Evolutionary conservation across 1,140 invertebrate genomes (phyloP).

Genomic region (Heliothis subflexa): DNA sequence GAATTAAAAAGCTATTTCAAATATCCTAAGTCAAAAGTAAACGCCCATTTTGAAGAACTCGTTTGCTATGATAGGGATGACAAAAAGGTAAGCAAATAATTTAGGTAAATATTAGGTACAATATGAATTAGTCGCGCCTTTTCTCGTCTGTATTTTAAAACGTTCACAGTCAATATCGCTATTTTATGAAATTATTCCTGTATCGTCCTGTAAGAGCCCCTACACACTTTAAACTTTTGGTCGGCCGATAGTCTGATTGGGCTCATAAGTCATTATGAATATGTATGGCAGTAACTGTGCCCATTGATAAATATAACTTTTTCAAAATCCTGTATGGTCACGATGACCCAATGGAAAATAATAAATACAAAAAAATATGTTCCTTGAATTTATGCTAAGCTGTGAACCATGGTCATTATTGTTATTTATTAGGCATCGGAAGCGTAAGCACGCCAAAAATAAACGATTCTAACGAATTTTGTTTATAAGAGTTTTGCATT

Average conservation of each 20-base stretch:
- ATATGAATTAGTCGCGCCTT: too few species aligned
- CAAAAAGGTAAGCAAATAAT: conserved; percentile 65
- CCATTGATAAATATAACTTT: too few species aligned
- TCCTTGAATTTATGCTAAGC: neutral
- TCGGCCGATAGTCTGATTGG: too few species aligned
- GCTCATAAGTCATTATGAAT: too few species aligned
- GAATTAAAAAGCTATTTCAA: conserved; percentile 73
- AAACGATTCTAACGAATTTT: too few species aligned
- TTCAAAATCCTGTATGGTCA: neutral
- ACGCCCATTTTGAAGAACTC: conserved; percentile 77
- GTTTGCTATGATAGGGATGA: conserved; percentile 65
- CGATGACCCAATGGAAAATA: neutral
- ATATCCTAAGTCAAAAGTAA: conserved; percentile 67
- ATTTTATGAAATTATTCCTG: too few species aligned
- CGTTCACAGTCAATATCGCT: too few species aligned
- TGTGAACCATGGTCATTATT: neutral
- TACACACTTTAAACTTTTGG: too few species aligned
- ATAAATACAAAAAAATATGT: neutral
- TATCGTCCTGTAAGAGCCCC: too few species aligned
- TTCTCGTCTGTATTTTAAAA: too few species aligned
- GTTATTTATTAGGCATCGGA: neutral
- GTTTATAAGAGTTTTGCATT: too few species aligned
- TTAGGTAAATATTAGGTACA: neutral
- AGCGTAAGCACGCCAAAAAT: neutral
- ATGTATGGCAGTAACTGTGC: too few species aligned